Evolutionary conservation across 2,888 invertebrate genomes (phyloP).

Genomic region (Spisula solida): DNA sequence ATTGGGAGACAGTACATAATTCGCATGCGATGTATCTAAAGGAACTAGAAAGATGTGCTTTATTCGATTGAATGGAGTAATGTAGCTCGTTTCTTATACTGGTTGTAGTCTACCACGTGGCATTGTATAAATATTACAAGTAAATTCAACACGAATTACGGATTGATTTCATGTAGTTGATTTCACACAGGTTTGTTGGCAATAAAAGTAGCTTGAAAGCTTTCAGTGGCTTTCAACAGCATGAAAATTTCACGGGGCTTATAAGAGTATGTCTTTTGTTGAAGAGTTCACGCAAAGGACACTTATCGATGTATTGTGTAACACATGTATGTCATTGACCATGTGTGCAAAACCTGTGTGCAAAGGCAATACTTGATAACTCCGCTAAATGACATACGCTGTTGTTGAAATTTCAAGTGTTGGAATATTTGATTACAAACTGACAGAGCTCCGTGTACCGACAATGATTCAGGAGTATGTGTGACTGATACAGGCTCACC

Average conservation of each 20-base stretch:
- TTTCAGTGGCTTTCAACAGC: background rate
- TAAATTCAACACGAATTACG: background rate
- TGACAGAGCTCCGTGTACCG: no score
- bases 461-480: no score
- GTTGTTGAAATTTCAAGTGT: no score
- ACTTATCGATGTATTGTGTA: background rate
- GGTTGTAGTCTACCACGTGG: no score
- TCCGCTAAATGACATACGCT: no score
- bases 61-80: slow-evolving; percentile 49
- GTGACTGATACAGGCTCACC: no score
- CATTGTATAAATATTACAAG: background rate
- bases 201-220: background rate
- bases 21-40: slow-evolving; percentile 78
- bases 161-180: background rate
- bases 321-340: no score
- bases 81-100: background rate
- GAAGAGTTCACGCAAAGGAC: background rate
- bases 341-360: no score
- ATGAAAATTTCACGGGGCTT: background rate
- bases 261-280: background rate
- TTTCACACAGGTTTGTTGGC: background rate
- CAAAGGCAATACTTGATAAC: no score
- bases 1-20: slow-evolving; percentile 82
- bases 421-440: no score
- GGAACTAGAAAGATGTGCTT: slow-evolving; percentile 75